Percentiles rank a stretch among this genome's conserved stretches.
phyloP scores from a whole-genome alignment of 2,888 invertebrate species.

The Xylophagus ater region DNA sequence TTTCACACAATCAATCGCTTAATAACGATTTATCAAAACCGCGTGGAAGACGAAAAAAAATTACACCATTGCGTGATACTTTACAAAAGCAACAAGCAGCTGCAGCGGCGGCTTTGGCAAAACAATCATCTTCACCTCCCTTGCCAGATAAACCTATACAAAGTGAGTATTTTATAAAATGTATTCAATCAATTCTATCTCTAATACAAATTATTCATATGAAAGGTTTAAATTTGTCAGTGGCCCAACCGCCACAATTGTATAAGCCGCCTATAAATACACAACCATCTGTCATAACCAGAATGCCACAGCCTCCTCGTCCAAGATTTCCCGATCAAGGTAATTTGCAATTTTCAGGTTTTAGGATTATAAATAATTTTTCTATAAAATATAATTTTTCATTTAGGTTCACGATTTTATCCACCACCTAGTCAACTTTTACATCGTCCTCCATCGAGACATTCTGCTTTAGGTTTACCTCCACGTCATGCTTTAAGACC shows the following conservation, averaged over 20 bases:
- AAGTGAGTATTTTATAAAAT: conserved; percentile 7
- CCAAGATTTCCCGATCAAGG: conserved; percentile 23
- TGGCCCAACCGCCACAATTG: conserved; percentile 42
- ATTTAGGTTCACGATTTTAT: conserved; percentile 15
- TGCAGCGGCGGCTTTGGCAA: conserved; percentile 40
- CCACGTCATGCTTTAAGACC: conserved; percentile 27
- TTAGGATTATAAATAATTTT: too few relatives aligned
- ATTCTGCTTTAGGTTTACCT: conserved; percentile 9
- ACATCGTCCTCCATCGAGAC: conserved; percentile 10
- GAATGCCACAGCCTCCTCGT: conserved; percentile 43
- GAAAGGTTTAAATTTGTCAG: conserved; percentile 28
- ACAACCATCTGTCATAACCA: conserved; percentile 49
- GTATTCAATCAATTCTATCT: too few relatives aligned
- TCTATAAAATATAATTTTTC: too few relatives aligned
- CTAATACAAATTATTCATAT: not conserved
- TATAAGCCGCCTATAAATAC: conserved; percentile 39
- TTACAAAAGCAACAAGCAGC: conserved; percentile 42
- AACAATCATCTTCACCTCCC: conserved; percentile 15
- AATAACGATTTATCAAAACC: conserved; percentile 25
- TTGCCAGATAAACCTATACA: conserved; percentile 5
- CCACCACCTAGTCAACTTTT: conserved; percentile 14
- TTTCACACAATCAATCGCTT: conserved; percentile 4
- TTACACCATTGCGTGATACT: conserved; percentile 37
- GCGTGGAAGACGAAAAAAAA: conserved; percentile 38
- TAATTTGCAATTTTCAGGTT: conserved; percentile 15